phyloP scores from a whole-genome alignment of 2,113 vertebrate species.

The Lepidothrix coronata region DNA sequence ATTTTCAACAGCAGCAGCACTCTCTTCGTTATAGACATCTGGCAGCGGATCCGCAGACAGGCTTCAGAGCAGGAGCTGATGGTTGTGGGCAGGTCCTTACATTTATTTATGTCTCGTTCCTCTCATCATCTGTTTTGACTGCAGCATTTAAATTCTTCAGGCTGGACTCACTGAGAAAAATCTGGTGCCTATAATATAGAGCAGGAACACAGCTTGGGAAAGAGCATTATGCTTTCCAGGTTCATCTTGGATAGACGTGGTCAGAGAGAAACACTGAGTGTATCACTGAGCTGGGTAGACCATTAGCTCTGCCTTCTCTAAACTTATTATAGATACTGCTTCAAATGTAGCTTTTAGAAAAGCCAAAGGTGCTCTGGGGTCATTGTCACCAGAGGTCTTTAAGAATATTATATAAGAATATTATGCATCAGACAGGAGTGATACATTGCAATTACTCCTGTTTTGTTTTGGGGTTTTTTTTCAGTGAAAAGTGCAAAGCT shows the following conservation, averaged over 20 bases:
- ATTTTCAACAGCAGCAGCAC: conserved; percentile 97
- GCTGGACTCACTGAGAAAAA: not conserved
- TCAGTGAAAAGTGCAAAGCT: not conserved
- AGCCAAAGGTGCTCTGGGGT: not conserved
- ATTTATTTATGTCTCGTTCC: not conserved
- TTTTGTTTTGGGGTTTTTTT: not conserved
- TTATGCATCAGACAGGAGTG: not conserved
- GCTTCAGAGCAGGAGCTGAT: conserved; percentile 90
- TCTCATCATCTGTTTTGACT: not conserved
- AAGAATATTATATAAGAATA: not conserved
- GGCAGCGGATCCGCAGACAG: conserved; percentile 76
- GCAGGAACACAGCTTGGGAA: not conserved
- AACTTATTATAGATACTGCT: not conserved
- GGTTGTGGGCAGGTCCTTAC: conserved; percentile 89
- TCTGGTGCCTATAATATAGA: not conserved
- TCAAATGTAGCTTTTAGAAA: not conserved
- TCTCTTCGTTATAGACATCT: conserved; percentile 91
- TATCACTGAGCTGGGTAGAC: not conserved
- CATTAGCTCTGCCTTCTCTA: not conserved
- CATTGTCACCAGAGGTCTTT: not conserved
- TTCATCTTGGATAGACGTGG: not conserved
- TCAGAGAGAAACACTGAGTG: not conserved
- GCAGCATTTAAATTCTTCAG: not conserved
- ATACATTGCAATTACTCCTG: not conserved
- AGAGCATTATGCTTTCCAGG: not conserved